These are phyloP conservation scores for Orcinus orca DNA, from an alignment of 2,113 vertebrate species.

Conservation along the genomic window DNA sequence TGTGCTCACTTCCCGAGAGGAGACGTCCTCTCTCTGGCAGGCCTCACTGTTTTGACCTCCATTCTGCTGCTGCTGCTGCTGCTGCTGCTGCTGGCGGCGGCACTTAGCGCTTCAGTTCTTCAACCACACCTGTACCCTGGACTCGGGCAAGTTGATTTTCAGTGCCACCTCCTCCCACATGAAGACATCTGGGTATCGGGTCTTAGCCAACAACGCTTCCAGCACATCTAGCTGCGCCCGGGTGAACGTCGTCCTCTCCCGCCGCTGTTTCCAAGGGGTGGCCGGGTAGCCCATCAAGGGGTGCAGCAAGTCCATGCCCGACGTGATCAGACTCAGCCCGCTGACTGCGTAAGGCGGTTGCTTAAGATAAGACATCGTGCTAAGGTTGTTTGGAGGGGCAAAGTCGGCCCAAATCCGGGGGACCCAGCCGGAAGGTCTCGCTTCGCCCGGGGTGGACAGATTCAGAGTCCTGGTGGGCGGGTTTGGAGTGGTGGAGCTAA, in stretches of 20 bases:
- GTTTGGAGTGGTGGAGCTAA: conserved; percentile 67
- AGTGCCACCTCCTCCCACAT: conserved; percentile 98
- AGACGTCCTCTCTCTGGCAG: conserved; percentile 96
- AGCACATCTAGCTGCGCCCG: conserved; percentile 95
- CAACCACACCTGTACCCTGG: conserved; percentile 98
- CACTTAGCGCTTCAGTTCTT: conserved; percentile 98
- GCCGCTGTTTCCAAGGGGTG: conserved; percentile 94
- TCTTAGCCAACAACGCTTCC: conserved; percentile 96
- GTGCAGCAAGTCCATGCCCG: conserved; percentile 96
- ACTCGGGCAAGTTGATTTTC: conserved; percentile 98
- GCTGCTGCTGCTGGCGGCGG: conserved; percentile 95
- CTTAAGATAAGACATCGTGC: conserved; percentile 99
- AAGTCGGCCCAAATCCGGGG: conserved; percentile 79
- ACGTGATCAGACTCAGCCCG: conserved; percentile 96
- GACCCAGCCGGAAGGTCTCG: conserved; percentile 86
- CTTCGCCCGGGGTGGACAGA: conserved; percentile 45
- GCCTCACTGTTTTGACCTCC: conserved; percentile 93
- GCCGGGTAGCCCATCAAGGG: conserved; percentile 97
- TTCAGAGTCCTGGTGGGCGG: conserved; percentile 71
- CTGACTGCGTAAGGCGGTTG: conserved; percentile 98
- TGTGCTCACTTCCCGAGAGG: conserved; percentile 94
- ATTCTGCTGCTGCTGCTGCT: conserved; percentile 83
- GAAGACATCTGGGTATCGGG: conserved; percentile 98
- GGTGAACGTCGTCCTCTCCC: conserved; percentile 97
- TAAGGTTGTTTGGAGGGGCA: conserved; percentile 86